Percentiles rank a stretch among this genome's conserved stretches.
phyloP scores from a whole-genome alignment of 2,797 vertebrate species.

The Dendrocincla tyrannina region DNA sequence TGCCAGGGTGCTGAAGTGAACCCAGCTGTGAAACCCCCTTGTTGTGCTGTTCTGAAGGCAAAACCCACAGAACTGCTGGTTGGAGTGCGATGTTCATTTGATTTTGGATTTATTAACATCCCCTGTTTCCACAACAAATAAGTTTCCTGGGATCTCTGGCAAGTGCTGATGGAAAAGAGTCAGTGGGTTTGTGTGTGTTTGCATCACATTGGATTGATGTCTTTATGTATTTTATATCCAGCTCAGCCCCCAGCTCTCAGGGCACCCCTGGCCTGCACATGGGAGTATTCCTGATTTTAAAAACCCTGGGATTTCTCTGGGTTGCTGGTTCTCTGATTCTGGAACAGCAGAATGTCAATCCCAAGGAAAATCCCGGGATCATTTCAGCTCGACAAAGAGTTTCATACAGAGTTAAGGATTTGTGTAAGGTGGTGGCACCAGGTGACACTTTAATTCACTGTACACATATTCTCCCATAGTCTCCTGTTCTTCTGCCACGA shows the following conservation, averaged over 20 bases:
- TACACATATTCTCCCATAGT: fast-evolving
- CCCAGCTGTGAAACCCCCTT: slow-evolving; percentile 7
- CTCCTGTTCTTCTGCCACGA: background rate
- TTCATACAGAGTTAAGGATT: background rate
- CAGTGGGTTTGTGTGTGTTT: background rate
- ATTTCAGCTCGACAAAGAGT: background rate
- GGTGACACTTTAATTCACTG: background rate
- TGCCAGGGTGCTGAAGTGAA: slow-evolving; percentile 13
- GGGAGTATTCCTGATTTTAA: background rate
- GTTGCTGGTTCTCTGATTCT: background rate
- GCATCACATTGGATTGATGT: background rate
- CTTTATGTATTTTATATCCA: background rate
- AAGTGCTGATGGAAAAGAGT: background rate
- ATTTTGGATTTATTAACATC: background rate
- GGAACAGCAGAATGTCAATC: background rate
- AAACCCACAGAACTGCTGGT: background rate
- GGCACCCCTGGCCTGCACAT: background rate
- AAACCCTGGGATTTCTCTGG: background rate
- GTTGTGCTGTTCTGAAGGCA: background rate
- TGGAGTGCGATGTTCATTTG: background rate
- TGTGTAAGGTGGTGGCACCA: background rate
- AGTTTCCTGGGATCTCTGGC: background rate
- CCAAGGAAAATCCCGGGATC: background rate
- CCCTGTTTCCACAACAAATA: background rate
- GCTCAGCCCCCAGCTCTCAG: background rate